Base-by-base conservation (phyloP, 2,888 invertebrate species). In the Sphecodes monilicornis region DNA sequence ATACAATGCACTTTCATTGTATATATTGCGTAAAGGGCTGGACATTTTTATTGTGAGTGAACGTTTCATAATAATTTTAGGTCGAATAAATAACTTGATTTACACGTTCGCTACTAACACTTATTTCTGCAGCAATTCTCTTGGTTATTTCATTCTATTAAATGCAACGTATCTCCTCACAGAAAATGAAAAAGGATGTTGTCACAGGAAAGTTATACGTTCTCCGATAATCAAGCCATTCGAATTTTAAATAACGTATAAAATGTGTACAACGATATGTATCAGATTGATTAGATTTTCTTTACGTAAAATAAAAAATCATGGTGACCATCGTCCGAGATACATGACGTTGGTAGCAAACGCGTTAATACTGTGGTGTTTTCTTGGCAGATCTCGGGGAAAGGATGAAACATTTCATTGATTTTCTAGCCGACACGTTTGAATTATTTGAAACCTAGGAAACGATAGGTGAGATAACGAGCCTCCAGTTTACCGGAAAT, bases 401-500 rank as follows among this genome's bases (percentile, higher is more conserved):
- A 18, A 60, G 29, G 60, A 16, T 60, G 60, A 36, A 66, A 36
- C 10, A 10, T 22, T 70, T 32, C 70, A 32, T 70, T 22, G 32
- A 22, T 46, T 29, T 46, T 29, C 29, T 16, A 11, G 26, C 22
- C 29, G 29, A 10, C n/a, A n/a, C 18, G 29, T 6, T 54, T 43
- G 71, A 81, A 83, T 82, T 72, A 29, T 82, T 72, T 18, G 46
- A 57, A 76, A 76, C 26, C 66, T 29, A 43, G 43, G 29, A 71
- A 50, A 74, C 22, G 41, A 73, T 57, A 2, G 50, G 32, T 41
- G 64, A 64, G 60, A 41, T 46, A 76, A 81, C 76, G 68, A 68
- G 72, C 39, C 0, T 6, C 22, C n/a, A 29, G 64, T 75, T 78
- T 69, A 46, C 32, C 74, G 84, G 84, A 84, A 84, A 84, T 75